Evolutionary conservation across 1,140 invertebrate genomes (phyloP), one percentile per base, ranked within the genome.

Genomic region (Magallana gigas): DNA sequence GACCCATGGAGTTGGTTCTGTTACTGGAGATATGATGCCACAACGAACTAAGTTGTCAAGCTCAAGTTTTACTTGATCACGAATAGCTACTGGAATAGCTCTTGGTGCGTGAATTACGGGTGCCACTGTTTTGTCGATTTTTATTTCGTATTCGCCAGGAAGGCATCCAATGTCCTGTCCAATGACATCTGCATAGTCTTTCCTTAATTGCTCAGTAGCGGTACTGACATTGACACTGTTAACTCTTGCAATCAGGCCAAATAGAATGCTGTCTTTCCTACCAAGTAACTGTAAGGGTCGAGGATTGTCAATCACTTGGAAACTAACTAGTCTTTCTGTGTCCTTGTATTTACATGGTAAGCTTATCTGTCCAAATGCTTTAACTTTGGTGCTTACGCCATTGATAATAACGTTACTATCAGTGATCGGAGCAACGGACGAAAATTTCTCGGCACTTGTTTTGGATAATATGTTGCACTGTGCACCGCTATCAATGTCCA

Each of bases 171-270:
- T 23, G 23, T 23, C 23, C 23, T 23, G 23, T 0, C 23, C 23
- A 23, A 23, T 23, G 23, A 23, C 23, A 23, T 23, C 23, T 23
- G 23, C 23, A 23, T 23, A 23, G 23, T 23, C 23, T 23, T 23
- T 23, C 23, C 23, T 23, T 23, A 23, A 23, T 23, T 23, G 23
- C 23, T 23, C 23, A 23, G 23, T 23, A 23, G 23, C 23, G 23
- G 23, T 23, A 62, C 88, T 91, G 7, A 95, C 95, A 91, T 96
- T 95, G 29, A 96, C 86, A 57, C 92, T 90, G 90, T 86, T 84
- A 4, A 89, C 71, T 83, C 88, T 86, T 1, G 57, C 36, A 48
- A 89, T 89, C 2, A 89, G 85, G 9, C 59, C 83, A 29, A 87
- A 56, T 6, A 64, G 81, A 8, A 81, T 36, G 14, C 11, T 48